These are phyloP conservation scores for Muntiacus muntjak DNA, from an alignment of 2,113 vertebrate genomes.

Conservation along the genomic window DNA sequence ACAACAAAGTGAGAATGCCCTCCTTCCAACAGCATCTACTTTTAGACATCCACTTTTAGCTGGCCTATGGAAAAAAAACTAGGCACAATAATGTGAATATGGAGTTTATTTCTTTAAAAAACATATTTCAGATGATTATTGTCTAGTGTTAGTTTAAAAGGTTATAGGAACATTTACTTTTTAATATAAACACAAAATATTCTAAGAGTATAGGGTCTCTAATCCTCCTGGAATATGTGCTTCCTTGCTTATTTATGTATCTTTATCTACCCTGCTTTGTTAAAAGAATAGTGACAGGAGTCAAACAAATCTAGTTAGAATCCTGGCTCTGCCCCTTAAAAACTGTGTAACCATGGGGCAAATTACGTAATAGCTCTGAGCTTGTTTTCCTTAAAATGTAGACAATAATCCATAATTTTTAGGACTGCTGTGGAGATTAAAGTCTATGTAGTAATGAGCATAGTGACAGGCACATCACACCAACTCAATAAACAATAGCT, in stretches of 20 bases:
- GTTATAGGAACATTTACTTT: neutral
- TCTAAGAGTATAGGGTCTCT: neutral
- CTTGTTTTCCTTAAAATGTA: neutral
- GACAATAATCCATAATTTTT: neutral
- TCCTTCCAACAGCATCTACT: neutral
- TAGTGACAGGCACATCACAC: neutral
- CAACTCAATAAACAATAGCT: neutral
- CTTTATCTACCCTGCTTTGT: neutral
- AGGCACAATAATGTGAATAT: neutral
- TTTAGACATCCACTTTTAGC: neutral
- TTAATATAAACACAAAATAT: neutral
- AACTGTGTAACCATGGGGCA: neutral
- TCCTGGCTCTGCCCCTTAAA: neutral
- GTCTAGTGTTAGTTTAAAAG: conserved; percentile 1
- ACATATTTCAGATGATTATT: neutral
- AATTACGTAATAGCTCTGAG: neutral
- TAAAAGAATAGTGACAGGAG: conserved; percentile 21
- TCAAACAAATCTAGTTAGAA: conserved; percentile 24
- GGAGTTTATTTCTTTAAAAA: neutral
- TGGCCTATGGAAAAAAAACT: neutral
- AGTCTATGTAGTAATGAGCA: neutral
- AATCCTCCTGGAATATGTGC: neutral
- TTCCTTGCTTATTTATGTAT: neutral
- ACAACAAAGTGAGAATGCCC: neutral
- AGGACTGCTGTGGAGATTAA: neutral